Conservation (phyloP, 2,797 vertebrate species). For the Galaxias olidus region DNA sequence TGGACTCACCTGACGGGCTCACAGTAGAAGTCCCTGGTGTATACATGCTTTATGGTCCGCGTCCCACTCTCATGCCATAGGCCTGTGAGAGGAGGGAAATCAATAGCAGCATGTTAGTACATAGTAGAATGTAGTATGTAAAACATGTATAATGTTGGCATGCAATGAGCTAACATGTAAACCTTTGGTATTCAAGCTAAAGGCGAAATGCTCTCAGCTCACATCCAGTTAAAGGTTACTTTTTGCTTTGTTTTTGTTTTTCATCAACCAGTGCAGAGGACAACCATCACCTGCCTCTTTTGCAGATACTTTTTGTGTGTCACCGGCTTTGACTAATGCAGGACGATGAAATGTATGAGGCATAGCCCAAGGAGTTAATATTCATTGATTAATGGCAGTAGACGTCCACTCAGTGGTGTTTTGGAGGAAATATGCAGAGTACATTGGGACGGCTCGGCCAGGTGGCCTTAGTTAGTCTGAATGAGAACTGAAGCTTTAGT, state of each 20-base stretch:
- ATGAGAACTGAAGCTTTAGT: slow-evolving; percentile 47
- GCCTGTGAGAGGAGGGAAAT: neutral
- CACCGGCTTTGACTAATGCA: slow-evolving; percentile 45
- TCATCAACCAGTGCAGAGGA: neutral
- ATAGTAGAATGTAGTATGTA: no score
- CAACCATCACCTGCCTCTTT: slow-evolving; percentile 50
- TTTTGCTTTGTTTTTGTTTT: slow-evolving; percentile 11
- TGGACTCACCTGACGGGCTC: slow-evolving; percentile 37
- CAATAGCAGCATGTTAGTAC: no score
- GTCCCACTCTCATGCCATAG: slow-evolving; percentile 14
- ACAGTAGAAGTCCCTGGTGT: slow-evolving; percentile 34
- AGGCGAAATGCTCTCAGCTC: no score
- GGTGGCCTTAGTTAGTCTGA: slow-evolving; percentile 48
- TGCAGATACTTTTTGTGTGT: slow-evolving; percentile 27
- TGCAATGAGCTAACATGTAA: no score
- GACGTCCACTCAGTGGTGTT: slow-evolving; percentile 36
- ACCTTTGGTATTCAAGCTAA: no score
- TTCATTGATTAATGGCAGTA: slow-evolving; percentile 55
- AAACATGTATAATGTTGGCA: no score
- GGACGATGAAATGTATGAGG: slow-evolving; percentile 53
- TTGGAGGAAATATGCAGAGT: slow-evolving; percentile 6
- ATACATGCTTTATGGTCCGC: slow-evolving; percentile 25
- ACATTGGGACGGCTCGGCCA: slow-evolving; percentile 38
- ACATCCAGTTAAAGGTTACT: neutral
- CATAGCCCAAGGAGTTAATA: slow-evolving; percentile 49